Base-by-base conservation (phyloP, 2,888 invertebrate species). In the Lissocephala sabroskyi region DNA sequence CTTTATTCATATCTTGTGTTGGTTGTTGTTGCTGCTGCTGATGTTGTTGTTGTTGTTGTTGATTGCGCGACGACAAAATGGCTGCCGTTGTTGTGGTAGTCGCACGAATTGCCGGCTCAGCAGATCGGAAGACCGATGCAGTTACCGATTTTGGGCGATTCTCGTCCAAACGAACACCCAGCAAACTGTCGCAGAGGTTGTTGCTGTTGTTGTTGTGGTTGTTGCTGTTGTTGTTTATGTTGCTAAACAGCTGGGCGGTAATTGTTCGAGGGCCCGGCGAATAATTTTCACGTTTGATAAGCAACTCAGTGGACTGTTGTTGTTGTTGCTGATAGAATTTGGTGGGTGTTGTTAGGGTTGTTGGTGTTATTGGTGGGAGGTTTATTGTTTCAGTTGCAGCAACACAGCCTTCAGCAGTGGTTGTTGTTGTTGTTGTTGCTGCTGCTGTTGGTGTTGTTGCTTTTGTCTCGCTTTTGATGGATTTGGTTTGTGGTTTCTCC, bases 1-100 rank as follows among this genome's bases (percentile, higher is more conserved):
- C 94, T 86, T 93, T 93, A 87, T 92, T 95, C 96, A 97, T 96
- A 86, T 96, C 96, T 89, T 94, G 90, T 70, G 94, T 92, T 85
- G 92, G 89, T 65, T 56, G 53, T 39, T 41, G 43, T 13, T 49
- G 52, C 2, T 37, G 44, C 0, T 44, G 46, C 2, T 56, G 52
- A 10, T 62, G 64, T 36, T 51, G 62, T 29, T 52, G 71, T 16
- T 58, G 62, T 3, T 57, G 56, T 0, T 26, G 18, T 17, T n/a
- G n/a, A n/a, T n/a, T 23, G 13, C 29, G 7, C 56, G 48, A 29
- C 54, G 59, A 64, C 40, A 76, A 56, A 36, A 68, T 66, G 48
- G 71, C 53, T 49, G 65, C 58, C 52, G 74, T 55, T 50, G 60
- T 46, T 45, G 63, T 61, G 49, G 62, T 54, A 54, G 56, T 75